Conservation (phyloP, 2,797 vertebrate genomes). For the Benthosema pterotum region DNA sequence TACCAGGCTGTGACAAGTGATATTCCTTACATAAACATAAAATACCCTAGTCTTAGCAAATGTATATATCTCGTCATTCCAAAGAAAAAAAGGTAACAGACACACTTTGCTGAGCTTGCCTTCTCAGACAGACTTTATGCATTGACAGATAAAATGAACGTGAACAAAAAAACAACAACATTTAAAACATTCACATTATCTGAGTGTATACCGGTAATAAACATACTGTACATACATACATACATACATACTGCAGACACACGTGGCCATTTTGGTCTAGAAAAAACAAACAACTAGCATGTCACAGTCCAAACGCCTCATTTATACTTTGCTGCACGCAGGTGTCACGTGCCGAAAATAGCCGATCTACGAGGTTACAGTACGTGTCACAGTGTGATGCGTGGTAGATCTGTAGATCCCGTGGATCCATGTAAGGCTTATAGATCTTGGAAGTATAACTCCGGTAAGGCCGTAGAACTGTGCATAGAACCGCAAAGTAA, state of each 20-base stretch:
- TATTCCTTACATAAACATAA: too few relatives aligned
- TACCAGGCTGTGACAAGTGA: too few relatives aligned
- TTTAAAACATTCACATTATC: slow-evolving; percentile 21
- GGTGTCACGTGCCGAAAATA: too few relatives aligned
- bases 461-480: background rate
- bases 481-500: slow-evolving; percentile 31
- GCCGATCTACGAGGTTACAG: too few relatives aligned
- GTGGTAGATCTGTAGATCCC: background rate
- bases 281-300: slow-evolving; percentile 11
- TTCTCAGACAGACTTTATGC: slow-evolving; percentile 56
- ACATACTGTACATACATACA: slow-evolving; percentile 7
- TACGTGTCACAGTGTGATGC: too few relatives aligned
- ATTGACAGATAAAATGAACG: slow-evolving; percentile 33
- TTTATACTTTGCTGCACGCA: too few relatives aligned
- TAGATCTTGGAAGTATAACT: too few relatives aligned
- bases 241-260: slow-evolving; percentile 13
- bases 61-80: too few relatives aligned
- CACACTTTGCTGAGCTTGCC: background rate
- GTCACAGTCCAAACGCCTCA: slow-evolving; percentile 4
- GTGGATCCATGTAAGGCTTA: too few relatives aligned
- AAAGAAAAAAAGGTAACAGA: background rate
- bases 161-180: slow-evolving; percentile 26
- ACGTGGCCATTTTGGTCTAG: slow-evolving; percentile 21
- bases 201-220: background rate
- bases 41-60: too few relatives aligned